A percentile compares a stretch with the other conserved stretches of the same genome.
These are phyloP conservation scores for Microtus montanus DNA, from an alignment of 2,113 vertebrate species.

Conservation along the genomic window DNA sequence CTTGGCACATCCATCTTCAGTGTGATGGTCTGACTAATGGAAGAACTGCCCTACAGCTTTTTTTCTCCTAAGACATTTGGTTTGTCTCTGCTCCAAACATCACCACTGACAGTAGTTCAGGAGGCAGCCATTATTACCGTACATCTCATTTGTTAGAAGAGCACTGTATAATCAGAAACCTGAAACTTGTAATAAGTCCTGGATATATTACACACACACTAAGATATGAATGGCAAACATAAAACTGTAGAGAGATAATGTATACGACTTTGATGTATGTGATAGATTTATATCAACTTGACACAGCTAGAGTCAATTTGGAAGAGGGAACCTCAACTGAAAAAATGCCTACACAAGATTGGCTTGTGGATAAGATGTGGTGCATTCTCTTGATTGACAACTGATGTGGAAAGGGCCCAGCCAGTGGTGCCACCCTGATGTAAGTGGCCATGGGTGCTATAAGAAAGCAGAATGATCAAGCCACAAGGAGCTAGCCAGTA, in stretches of 20 bases:
- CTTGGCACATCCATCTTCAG: not conserved
- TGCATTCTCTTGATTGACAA: not conserved
- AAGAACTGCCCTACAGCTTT: not conserved
- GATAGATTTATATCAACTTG: not conserved
- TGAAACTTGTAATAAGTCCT: not conserved
- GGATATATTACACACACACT: not conserved
- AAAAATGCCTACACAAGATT: not conserved
- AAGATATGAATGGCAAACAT: not conserved
- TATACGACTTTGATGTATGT: not conserved
- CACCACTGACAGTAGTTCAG: not conserved
- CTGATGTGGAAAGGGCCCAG: not conserved
- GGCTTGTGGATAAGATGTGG: not conserved
- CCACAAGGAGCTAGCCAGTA: not conserved
- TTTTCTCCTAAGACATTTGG: not conserved
- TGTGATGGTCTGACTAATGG: not conserved
- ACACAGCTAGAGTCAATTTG: not conserved
- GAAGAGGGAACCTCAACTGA: not conserved
- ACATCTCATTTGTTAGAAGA: constrained; percentile 29
- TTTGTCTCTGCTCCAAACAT: constrained; percentile 5
- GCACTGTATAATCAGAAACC: constrained; percentile 18
- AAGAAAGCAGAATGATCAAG: not conserved
- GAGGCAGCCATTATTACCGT: not conserved
- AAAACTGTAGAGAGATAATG: not conserved
- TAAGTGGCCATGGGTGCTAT: not conserved
- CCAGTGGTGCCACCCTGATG: not conserved